Base-by-base conservation (phyloP, 30 jellyfish, hydroid and myxozoan species). In the Cassiopea andromeda region DNA sequence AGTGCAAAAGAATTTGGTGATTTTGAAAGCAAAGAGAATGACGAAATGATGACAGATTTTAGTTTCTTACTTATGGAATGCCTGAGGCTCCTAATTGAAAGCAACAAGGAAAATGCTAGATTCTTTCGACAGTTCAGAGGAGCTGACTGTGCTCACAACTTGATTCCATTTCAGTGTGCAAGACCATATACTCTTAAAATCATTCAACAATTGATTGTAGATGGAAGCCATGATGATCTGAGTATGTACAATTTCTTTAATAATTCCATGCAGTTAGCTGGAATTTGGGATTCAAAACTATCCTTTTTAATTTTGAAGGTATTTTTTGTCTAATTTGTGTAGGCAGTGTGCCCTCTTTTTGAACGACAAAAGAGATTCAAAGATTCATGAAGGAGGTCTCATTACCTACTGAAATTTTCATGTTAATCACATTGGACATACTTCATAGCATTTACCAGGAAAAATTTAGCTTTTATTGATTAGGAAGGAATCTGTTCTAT, bases 161-260 rank as follows among this genome's bases (percentile, higher is more conserved):
- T 94, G 77, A 89, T 94, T 43, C 97, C 97, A 17, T 90, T 66
- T 75, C 61, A 91, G 64, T 64, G 81, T 45, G 96, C 97, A 44
- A 80, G 98, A 19, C 98, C 98, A n/a, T 90, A 89, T 79, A 97
- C 98, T 15, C 83, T 94, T 47, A 83, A 89, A 66, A 90, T 94
- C 80, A 71, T 94, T 38, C 97, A 94, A 83, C 98, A 94, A 67
- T 69, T 94, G 87, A 94, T 94, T 61, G 97, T 94, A 16, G 98
- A 94, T 89, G 98, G 98, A 2, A 97, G 98, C 1, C 95, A 86
- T 94, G 98, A 94, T 61, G 98, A 94, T 68, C 85, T 94, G n/a
- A 82, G 98, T 94, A 85, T 45, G 93, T 57, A 7, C 17, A 2
- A 27, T 54, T 16, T 44, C 14, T 75, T 85, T 48, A 1, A 3